Evolutionary conservation across 2,888 invertebrate species (phyloP).

Genomic region (Brachyptera putata): DNA sequence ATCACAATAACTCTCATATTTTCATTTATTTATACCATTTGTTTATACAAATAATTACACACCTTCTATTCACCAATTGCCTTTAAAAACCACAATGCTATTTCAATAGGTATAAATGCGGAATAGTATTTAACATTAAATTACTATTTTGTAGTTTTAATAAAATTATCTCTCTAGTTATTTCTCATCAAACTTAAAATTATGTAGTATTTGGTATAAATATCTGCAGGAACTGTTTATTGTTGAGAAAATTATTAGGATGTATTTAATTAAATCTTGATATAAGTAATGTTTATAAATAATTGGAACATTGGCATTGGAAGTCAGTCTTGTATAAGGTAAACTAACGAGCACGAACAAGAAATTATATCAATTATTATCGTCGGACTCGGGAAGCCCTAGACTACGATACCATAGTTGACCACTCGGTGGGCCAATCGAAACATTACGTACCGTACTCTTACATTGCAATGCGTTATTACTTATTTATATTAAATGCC

Average conservation of each 20-base stretch:
- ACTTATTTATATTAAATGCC: slow-evolving; percentile 20
- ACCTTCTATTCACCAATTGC: background rate
- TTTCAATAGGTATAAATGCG: slow-evolving; percentile 5
- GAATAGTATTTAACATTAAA: background rate
- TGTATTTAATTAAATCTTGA: slow-evolving; percentile 32
- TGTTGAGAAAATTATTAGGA: slow-evolving; percentile 28
- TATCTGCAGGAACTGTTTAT: slow-evolving; percentile 35
- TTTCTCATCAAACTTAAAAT: slow-evolving; percentile 33
- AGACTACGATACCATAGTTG: background rate
- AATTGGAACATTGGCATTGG: slow-evolving; percentile 35
- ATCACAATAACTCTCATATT: slow-evolving; percentile 12
- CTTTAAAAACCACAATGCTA: slow-evolving; percentile 4
- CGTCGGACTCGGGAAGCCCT: slow-evolving; percentile 11
- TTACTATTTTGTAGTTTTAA: background rate
- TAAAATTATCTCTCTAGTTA: slow-evolving; percentile 19
- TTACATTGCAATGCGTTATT: slow-evolving; percentile 24
- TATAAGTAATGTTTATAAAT: slow-evolving; percentile 34
- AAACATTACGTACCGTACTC: background rate
- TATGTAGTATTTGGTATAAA: slow-evolving; percentile 35
- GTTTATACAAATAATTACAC: slow-evolving; percentile 3
- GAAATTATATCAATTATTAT: background rate
- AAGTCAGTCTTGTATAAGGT: slow-evolving; percentile 35
- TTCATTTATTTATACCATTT: slow-evolving; percentile 18
- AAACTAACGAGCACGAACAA: slow-evolving; percentile 30
- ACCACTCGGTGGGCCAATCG: slow-evolving; percentile 8